Base-by-base conservation (phyloP, 1,140 invertebrate genomes). In the Drosophila jambulina region DNA sequence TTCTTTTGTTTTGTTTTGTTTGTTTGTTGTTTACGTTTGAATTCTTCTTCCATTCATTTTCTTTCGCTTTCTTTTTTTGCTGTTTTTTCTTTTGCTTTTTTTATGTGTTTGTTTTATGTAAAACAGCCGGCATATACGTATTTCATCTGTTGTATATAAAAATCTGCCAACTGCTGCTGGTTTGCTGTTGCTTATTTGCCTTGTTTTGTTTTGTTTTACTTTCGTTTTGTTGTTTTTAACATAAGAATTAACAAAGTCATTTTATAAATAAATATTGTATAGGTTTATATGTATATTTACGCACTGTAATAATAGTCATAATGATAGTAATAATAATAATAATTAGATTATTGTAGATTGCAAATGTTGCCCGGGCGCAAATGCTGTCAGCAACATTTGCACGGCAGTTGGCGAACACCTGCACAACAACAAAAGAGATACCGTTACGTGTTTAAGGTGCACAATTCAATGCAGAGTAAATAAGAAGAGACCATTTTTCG, bases 371-470 rank as follows among this genome's bases (percentile, higher is more conserved):
- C 83, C 83, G 70, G 83, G 83, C 84, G 86, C 85, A 82, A 80
- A 80, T 81, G 46, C 53, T 69, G 48, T 42, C 64, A 69, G 83
- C 83, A 87, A 80, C 84, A 87, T 84, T 75, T 88, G 84, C 85
- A 88, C 84, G 84, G 84, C 84, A 87, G 84, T 87, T 88, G 84
- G 84, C 84, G 83, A 64, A 87, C 84, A 87, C 84, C 77, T 78
- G 80, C 84, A 80, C 85, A 87, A 87, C 84, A 87, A 88, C 84
- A 87, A 88, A 72, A 88, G 84, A 87, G 84, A 87, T 87, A 87
- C 84, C 84, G 84, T 87, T 87, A 87, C 84, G 77, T 83, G 71
- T 76, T 84, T 87, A 87, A 88, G 84, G 84, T 87, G 84, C 84
- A 87, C 69, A 63, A 34, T 79, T 67, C 53, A 61, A 80, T 88